Percentiles rank a stretch among this genome's conserved stretches.
Conservation (phyloP, 2,888 invertebrate genomes). For the Rhyacophila evoluta region DNA sequence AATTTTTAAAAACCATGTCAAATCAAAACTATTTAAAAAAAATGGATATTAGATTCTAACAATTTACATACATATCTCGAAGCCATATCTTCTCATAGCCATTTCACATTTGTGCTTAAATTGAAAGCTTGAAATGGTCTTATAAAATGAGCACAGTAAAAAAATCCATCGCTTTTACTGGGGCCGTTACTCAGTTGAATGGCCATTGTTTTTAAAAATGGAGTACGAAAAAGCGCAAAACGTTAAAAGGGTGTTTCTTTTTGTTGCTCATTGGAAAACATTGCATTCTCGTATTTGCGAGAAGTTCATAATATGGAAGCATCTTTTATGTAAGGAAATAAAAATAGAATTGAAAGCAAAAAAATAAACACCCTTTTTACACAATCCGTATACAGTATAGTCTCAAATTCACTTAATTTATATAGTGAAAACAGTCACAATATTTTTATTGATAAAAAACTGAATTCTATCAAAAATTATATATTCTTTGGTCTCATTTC, state of each 20-base stretch:
- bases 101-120: background rate
- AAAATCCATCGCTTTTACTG: background rate
- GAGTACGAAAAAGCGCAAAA: background rate
- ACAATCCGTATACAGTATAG: background rate
- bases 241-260: constrained; percentile 11
- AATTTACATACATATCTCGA: too few species aligned
- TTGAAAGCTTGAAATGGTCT: background rate
- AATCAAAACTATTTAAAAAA: too few species aligned
- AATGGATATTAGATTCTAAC: too few species aligned
- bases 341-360: background rate
- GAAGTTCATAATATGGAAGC: constrained; percentile 4
- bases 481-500: too few species aligned
- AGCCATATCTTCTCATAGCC: background rate
- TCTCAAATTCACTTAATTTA: too few species aligned
- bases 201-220: constrained; percentile 16
- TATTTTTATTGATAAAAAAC: too few species aligned
- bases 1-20: too few species aligned
- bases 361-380: background rate
- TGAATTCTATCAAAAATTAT: too few species aligned
- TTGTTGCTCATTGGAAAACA: background rate
- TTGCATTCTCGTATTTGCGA: constrained; percentile 3
- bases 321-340: constrained; percentile 5
- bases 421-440: too few species aligned
- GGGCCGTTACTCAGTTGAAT: background rate
- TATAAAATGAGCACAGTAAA: background rate